phyloP scores from a whole-genome alignment of 2,113 vertebrate species.

The Dasyornis broadbenti region DNA sequence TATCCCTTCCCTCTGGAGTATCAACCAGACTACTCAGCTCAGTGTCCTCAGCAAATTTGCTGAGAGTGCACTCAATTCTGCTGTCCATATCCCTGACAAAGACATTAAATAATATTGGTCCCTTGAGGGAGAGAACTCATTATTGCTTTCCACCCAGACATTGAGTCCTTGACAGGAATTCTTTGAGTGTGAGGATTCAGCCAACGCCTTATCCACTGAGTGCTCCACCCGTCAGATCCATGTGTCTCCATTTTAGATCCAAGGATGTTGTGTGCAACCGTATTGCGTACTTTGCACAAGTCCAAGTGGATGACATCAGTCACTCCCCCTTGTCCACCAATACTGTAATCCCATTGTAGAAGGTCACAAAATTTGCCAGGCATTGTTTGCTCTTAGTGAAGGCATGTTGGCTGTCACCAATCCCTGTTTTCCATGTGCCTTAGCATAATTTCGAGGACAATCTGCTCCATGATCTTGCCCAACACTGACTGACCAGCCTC shows the following conservation, averaged over 20 bases:
- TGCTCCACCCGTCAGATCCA: not conserved
- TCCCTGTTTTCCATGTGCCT: not conserved
- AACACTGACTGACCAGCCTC: not conserved
- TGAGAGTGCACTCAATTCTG: not conserved
- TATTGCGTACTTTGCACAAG: not conserved
- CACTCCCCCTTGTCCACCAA: not conserved
- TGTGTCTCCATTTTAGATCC: not conserved
- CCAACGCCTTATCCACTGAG: not conserved
- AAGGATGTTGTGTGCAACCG: fast-evolving
- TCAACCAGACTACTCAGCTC: not conserved
- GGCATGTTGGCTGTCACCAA: not conserved
- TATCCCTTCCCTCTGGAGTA: not conserved
- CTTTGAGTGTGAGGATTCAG: not conserved
- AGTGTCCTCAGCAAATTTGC: not conserved
- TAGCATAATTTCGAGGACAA: not conserved
- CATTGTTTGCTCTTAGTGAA: not conserved
- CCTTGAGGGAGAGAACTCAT: not conserved
- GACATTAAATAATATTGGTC: not conserved
- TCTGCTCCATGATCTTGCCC: not conserved
- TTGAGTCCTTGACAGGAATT: not conserved
- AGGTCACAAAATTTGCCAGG: not conserved
- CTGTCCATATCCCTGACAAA: not conserved
- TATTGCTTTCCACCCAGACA: not conserved
- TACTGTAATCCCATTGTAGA: not conserved
- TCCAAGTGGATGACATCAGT: not conserved